Conservation (phyloP, 2,888 invertebrate genomes). For the Drosophila crucigera region DNA sequence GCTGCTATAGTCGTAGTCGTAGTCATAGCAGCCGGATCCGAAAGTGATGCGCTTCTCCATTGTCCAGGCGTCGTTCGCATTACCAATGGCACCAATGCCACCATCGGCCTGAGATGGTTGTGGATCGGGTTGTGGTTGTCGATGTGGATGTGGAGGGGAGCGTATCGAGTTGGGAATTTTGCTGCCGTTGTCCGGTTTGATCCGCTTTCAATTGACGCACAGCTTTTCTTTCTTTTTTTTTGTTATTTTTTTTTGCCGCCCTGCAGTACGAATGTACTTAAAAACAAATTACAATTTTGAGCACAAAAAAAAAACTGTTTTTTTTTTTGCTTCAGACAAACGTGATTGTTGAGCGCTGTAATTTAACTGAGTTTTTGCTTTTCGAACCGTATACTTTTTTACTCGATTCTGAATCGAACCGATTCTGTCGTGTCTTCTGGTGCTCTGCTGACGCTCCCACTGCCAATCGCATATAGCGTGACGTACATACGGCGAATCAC, state of each 20-base stretch:
- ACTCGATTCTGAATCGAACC: constrained; percentile 25
- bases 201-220: constrained; percentile 6
- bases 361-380: constrained; percentile 36
- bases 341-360: constrained; percentile 33
- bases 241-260: constrained; percentile 18
- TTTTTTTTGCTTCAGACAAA: constrained; percentile 18
- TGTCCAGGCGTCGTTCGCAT: constrained; percentile 25
- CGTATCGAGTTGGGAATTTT: constrained; percentile 21
- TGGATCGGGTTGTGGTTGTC: background rate
- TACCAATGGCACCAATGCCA: constrained; percentile 16
- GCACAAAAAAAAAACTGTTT: constrained; percentile 15
- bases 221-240: background rate
- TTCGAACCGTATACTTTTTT: constrained; percentile 49
- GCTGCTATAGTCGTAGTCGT: constrained; percentile 1
- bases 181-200: constrained; percentile 14
- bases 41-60: constrained; percentile 42
- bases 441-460: constrained; percentile 29
- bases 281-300: constrained; percentile 35
- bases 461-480: constrained; percentile 31
- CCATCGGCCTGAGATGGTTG: constrained; percentile 36
- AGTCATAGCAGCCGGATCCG: constrained; percentile 22
- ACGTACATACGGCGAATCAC: constrained; percentile 21
- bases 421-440: constrained; percentile 19
- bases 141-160: background rate
- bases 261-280: constrained; percentile 20